Conservation (phyloP, 2,888 invertebrate genomes). For the Esperia sulphurella region DNA sequence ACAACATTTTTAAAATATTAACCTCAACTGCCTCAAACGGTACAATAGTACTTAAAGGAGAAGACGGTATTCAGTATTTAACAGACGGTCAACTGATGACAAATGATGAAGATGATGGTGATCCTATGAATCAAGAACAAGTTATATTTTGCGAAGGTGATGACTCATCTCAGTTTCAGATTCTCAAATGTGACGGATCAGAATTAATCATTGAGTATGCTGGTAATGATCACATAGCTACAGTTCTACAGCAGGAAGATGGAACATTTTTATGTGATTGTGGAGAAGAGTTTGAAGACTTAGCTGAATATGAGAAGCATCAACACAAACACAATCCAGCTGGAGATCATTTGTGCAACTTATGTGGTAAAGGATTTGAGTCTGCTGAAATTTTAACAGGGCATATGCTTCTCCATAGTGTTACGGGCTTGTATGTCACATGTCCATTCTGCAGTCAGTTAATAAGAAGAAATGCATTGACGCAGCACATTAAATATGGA, state of each 20-base stretch:
- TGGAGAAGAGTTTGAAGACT: constrained; percentile 62
- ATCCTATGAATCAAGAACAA: constrained; percentile 49
- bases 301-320: constrained; percentile 63
- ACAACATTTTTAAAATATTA: constrained; percentile 58
- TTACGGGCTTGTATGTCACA: constrained; percentile 43
- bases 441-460: constrained; percentile 67
- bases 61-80: constrained; percentile 53
- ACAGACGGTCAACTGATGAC: constrained; percentile 45
- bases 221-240: constrained; percentile 48
- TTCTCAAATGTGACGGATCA: constrained; percentile 65
- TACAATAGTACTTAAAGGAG: constrained; percentile 54
- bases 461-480: constrained; percentile 57
- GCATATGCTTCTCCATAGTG: constrained; percentile 64
- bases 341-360: constrained; percentile 58
- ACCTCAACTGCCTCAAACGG: constrained; percentile 48
- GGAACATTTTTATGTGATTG: constrained; percentile 68
- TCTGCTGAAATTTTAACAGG: constrained; percentile 65
- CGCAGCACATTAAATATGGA: constrained; percentile 69
- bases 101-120: constrained; percentile 40
- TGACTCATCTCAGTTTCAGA: constrained; percentile 62
- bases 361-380: constrained; percentile 72
- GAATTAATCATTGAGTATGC: constrained; percentile 70
- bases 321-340: constrained; percentile 60
- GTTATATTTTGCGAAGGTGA: constrained; percentile 70
- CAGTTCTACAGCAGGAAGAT: constrained; percentile 62